These are phyloP conservation scores for Crotalus tigris DNA, from an alignment of 2,113 vertebrate species.

Conservation along the genomic window DNA sequence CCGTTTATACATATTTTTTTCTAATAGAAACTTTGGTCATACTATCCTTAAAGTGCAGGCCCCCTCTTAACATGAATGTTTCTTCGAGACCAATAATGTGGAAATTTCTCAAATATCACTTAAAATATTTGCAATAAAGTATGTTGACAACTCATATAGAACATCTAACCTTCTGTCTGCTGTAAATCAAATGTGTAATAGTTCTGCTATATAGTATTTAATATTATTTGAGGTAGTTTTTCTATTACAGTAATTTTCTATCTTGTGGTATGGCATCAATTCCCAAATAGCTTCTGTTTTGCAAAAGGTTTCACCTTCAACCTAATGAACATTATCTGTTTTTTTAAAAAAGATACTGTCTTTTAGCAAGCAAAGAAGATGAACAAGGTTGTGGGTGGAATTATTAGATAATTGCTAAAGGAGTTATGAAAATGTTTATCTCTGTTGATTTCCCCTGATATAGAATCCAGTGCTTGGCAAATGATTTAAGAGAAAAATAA, in stretches of 20 bases:
- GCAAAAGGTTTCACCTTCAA: background rate
- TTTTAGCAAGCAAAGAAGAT: background rate
- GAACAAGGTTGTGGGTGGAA: background rate
- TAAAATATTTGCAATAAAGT: background rate
- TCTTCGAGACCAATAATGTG: background rate
- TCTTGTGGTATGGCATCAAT: background rate
- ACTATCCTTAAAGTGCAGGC: background rate
- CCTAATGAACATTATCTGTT: background rate
- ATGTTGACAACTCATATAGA: background rate
- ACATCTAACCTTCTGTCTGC: background rate
- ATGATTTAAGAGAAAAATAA: background rate
- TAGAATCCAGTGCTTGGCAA: background rate
- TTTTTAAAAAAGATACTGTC: background rate
- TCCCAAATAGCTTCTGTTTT: background rate
- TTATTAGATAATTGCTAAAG: background rate
- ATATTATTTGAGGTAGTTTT: background rate
- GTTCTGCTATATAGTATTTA: background rate
- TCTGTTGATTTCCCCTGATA: background rate
- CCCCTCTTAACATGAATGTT: background rate
- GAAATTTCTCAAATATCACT: background rate
- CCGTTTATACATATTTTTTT: background rate
- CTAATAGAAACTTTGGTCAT: background rate
- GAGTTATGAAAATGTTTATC: background rate
- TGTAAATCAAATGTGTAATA: background rate
- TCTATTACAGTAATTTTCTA: background rate